Evolutionary conservation across 1,140 invertebrate species (phyloP).

Genomic region (Drosophila dunni): DNA sequence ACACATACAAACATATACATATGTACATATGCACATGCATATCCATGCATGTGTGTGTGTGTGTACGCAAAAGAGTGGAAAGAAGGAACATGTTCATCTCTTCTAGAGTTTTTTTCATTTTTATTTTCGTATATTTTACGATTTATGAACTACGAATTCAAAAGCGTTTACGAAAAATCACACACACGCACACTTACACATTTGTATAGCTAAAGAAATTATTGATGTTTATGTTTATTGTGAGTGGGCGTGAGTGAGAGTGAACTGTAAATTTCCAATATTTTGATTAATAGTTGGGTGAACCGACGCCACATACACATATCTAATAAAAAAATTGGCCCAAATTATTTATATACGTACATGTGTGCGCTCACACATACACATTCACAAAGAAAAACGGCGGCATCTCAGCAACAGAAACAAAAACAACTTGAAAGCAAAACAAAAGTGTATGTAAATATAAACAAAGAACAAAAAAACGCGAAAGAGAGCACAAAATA

Average conservation of each 20-base stretch:
- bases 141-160: slow-evolving; percentile 43
- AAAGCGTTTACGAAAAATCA: slow-evolving; percentile 10
- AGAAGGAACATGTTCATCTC: background rate
- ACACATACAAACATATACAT: slow-evolving; percentile 1
- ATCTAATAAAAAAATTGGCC: slow-evolving; percentile 6
- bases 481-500: slow-evolving; percentile 34
- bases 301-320: background rate
- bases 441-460: slow-evolving; percentile 75
- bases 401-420: slow-evolving; percentile 18
- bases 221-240: slow-evolving; percentile 35
- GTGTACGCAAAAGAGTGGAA: background rate
- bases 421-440: slow-evolving; percentile 57
- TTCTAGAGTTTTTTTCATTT: slow-evolving; percentile 32
- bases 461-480: slow-evolving; percentile 73
- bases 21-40: slow-evolving; percentile 12
- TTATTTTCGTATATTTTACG: slow-evolving; percentile 25
- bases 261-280: background rate
- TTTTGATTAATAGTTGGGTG: slow-evolving; percentile 33
- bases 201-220: slow-evolving; percentile 1
- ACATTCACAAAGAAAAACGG: background rate
- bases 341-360: slow-evolving; percentile 26
- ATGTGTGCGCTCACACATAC: slow-evolving; percentile 16
- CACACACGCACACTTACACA: background rate
- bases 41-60: background rate
- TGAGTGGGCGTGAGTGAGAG: slow-evolving; percentile 5